A percentile compares a stretch with the other conserved stretches of the same genome.
phyloP scores from a whole-genome alignment of 2,797 vertebrate genomes.

The Anisognathus igniventris region DNA sequence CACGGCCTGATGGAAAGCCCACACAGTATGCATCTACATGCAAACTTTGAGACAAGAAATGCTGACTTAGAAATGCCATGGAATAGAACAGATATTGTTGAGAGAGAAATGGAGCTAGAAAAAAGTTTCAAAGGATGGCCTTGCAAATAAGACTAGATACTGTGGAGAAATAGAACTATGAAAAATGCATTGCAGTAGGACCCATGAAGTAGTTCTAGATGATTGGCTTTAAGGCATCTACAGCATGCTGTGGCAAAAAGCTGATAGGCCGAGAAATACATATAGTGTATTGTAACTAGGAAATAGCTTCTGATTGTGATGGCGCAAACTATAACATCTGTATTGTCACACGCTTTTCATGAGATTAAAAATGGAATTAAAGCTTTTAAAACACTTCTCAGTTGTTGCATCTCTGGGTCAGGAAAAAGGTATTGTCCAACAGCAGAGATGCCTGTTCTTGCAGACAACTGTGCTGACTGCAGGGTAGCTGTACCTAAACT shows the following conservation, averaged over 20 bases:
- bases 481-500: background rate
- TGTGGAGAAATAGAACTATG: background rate
- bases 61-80: background rate
- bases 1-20: background rate
- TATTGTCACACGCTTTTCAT: background rate
- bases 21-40: background rate
- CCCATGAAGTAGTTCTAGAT: background rate
- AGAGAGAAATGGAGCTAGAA: background rate
- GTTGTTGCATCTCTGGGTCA: background rate
- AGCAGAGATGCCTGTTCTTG: background rate
- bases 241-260: background rate
- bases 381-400: background rate
- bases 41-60: background rate
- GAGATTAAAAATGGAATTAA: background rate
- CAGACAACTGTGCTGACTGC: background rate
- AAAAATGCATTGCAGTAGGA: background rate
- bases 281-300: background rate
- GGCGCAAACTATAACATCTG: background rate
- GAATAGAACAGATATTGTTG: background rate
- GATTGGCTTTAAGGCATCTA: background rate
- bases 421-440: background rate
- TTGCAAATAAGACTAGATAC: background rate
- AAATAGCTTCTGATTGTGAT: background rate
- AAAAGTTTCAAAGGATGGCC: background rate
- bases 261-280: background rate